A percentile compares a stretch with the other conserved stretches of the same genome.
phyloP scores from a whole-genome alignment of 1,140 invertebrate genomes.

The Drosophila arizonae region DNA sequence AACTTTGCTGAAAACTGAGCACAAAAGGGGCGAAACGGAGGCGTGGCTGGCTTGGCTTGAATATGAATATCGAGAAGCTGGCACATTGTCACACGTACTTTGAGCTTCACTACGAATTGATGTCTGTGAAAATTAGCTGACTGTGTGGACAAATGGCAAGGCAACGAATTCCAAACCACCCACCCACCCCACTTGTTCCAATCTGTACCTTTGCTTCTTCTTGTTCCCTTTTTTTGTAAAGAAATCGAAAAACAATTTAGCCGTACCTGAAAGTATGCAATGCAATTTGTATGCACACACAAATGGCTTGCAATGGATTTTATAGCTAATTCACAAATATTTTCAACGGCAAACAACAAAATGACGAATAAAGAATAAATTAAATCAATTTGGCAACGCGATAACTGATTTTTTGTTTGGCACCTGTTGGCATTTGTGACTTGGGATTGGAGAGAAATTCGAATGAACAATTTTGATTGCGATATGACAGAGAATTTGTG shows the following conservation, averaged over 20 bases:
- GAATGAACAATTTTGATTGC: background rate
- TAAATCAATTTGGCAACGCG: constrained; percentile 21
- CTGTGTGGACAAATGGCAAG: constrained; percentile 36
- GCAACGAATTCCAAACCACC: constrained; percentile 26
- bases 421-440: constrained; percentile 18
- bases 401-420: background rate
- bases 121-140: constrained; percentile 79
- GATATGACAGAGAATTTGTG: background rate
- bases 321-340: constrained; percentile 14
- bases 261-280: constrained; percentile 56
- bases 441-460: background rate
- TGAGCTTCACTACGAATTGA: constrained; percentile 59
- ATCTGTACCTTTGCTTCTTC: constrained; percentile 35
- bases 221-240: background rate
- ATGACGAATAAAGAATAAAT: constrained; percentile 11
- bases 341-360: background rate
- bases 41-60: constrained; percentile 7
- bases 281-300: constrained; percentile 52
- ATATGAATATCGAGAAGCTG: constrained; percentile 34
- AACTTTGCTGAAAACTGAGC: constrained; percentile 40
- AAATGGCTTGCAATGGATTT: constrained; percentile 56
- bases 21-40: background rate
- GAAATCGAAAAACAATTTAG: constrained; percentile 16
- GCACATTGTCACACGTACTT: constrained; percentile 76
- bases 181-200: constrained; percentile 13